Evolutionary conservation across 2,888 invertebrate species (phyloP).

Genomic region (Steinernema hermaphroditum): DNA sequence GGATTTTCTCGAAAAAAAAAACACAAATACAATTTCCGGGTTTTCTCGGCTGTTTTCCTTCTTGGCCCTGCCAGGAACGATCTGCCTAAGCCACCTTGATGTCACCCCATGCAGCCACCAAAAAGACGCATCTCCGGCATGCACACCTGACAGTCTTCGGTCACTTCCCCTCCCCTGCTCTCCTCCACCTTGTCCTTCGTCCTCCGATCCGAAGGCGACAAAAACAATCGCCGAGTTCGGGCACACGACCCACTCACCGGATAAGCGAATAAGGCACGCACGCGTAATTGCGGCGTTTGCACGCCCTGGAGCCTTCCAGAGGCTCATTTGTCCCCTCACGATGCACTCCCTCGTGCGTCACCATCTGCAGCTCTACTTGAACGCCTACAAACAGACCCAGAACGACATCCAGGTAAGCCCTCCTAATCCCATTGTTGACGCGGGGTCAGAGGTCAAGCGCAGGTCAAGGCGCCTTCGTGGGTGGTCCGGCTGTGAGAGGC

Average conservation of each 20-base stretch:
- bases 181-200: no score
- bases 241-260: slow-evolving; percentile 3
- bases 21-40: no score
- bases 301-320: background rate
- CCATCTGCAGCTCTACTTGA: slow-evolving; percentile 23
- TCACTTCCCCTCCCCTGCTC: no score
- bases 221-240: no score
- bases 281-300: slow-evolving; percentile 4
- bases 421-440: slow-evolving; percentile 18
- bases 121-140: no score
- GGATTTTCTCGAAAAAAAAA: no score
- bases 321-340: slow-evolving; percentile 11
- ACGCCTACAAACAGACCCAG: slow-evolving; percentile 29
- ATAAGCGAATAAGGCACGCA: slow-evolving; percentile 19
- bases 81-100: no score
- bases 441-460: slow-evolving; percentile 12
- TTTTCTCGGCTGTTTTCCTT: no score
- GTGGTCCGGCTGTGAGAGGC: background rate
- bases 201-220: no score
- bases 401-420: slow-evolving; percentile 25
- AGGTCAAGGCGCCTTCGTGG: slow-evolving; percentile 7
- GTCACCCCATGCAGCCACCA: no score
- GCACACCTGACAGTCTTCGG: no score
- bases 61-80: no score
- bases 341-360: slow-evolving; percentile 27